Percentiles rank a stretch among this genome's conserved stretches.
phyloP scores from a whole-genome alignment of 2,797 vertebrate species.

The Petrocephalus sullivani region DNA sequence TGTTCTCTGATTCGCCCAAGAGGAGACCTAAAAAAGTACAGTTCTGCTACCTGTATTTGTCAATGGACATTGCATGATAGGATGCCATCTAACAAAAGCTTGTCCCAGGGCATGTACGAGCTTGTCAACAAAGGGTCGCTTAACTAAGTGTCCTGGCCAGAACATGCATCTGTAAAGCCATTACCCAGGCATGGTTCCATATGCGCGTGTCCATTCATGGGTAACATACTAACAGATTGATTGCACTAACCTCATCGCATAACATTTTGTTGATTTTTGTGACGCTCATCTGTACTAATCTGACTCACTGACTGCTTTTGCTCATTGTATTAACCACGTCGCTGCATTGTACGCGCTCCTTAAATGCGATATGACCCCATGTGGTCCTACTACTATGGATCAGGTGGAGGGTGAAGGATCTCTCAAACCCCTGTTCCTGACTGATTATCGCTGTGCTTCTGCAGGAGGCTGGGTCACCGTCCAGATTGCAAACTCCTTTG shows the following conservation, averaged over 20 bases:
- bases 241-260: not conserved
- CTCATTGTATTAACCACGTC: not conserved
- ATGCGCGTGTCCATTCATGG: conserved; percentile 11
- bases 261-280: not conserved
- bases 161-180: not conserved
- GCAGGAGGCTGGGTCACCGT: conserved; percentile 36
- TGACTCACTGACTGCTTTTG: not conserved
- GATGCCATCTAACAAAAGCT: conserved; percentile 1
- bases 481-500: conserved; percentile 10
- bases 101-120: not conserved
- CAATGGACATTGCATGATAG: conserved; percentile 15
- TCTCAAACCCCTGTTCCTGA: conserved; percentile 5
- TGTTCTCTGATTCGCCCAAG: conserved; percentile 43
- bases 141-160: not conserved
- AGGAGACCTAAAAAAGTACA: conserved; percentile 55
- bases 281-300: not conserved
- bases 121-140: conserved; percentile 15
- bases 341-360: not conserved
- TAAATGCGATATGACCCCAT: not conserved
- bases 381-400: not conserved
- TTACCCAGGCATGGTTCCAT: conserved; percentile 10
- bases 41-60: conserved; percentile 42
- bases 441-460: conserved; percentile 19
- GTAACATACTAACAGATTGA: conserved; percentile 4
- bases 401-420: not conserved